Evolutionary conservation across 2,888 invertebrate genomes (phyloP).

Genomic region (Corbicula japonica): DNA sequence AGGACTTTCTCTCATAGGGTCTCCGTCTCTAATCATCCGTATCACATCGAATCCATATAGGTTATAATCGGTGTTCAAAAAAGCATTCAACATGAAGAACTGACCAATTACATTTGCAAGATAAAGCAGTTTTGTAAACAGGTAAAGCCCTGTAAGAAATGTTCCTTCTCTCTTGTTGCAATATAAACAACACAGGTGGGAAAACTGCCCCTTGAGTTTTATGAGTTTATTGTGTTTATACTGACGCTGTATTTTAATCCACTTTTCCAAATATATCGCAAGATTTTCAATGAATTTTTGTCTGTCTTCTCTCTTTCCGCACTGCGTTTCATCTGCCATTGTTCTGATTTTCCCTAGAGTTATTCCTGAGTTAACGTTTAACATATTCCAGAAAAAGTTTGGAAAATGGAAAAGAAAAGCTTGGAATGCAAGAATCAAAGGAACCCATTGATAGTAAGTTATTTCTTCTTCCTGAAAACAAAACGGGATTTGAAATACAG

Average conservation of each 20-base stretch:
- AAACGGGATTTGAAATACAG: too few relatives aligned
- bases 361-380: constrained; percentile 67
- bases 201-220: constrained; percentile 57
- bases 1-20: constrained; percentile 62
- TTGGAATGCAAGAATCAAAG: constrained; percentile 80
- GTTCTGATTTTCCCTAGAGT: constrained; percentile 61
- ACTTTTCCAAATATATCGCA: constrained; percentile 65
- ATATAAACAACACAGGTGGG: constrained; percentile 62
- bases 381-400: constrained; percentile 69
- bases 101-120: constrained; percentile 67
- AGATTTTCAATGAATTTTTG: constrained; percentile 58
- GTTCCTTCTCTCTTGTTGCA: constrained; percentile 71
- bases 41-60: constrained; percentile 71
- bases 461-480: constrained; percentile 69
- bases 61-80: constrained; percentile 65
- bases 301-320: constrained; percentile 33
- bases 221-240: constrained; percentile 62
- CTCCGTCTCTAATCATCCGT: constrained; percentile 39
- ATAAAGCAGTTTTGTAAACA: constrained; percentile 69
- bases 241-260: constrained; percentile 65
- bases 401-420: constrained; percentile 74
- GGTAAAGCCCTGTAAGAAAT: constrained; percentile 69
- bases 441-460: constrained; percentile 75
- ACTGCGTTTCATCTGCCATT: constrained; percentile 18
- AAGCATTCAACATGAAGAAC: constrained; percentile 72